Evolutionary conservation across 2,888 invertebrate species (phyloP), one percentile per base, ranked within the genome.

Genomic region (Zonitis immaculata): DNA sequence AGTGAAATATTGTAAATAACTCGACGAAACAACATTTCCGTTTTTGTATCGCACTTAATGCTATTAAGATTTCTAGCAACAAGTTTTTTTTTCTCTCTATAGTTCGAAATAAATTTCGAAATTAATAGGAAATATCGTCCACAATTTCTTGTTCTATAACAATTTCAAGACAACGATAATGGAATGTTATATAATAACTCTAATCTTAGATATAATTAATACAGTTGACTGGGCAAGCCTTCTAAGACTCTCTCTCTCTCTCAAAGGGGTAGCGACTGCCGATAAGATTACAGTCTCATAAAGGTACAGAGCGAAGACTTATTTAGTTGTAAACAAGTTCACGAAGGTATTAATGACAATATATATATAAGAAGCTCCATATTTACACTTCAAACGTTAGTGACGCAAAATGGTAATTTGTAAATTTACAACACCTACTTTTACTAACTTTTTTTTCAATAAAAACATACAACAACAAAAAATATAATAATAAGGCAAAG

Each of bases 221-320:
- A 46, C 52, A 46, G 51, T 42, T 52, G 52, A 52, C 44, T 51
- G 59, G 50, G 52, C 52, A 52, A 48, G 42, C 52, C 45, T 47
- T 47, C 42, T 42, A 42, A 18, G 48, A n/a, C n/a, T n/a, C n/a
- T n/a, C n/a, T n/a, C n/a, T n/a, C n/a, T 50, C 32, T 51, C 54
- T 48, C 52, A 52, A 54, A 55, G 53, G 59, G 43, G 32, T 56
- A 14, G 49, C 47, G 44, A 51, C 52, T 58, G 52, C 51, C 60
- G 44, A 59, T 54, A 49, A 52, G 56, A 60, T 56, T 58, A 56
- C 51, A 51, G 48, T 51, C 54, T 56, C 49, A 42, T 48, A 49
- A 56, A 53, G 57, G 55, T 53, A 45, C 25, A 42, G 53, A 51
- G 44, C 47, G 44, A 39, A 28, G 30, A 32, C 42, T 14, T 14